Base-by-base conservation (phyloP, 2,113 vertebrate genomes). In the Anseranas semipalmata region DNA sequence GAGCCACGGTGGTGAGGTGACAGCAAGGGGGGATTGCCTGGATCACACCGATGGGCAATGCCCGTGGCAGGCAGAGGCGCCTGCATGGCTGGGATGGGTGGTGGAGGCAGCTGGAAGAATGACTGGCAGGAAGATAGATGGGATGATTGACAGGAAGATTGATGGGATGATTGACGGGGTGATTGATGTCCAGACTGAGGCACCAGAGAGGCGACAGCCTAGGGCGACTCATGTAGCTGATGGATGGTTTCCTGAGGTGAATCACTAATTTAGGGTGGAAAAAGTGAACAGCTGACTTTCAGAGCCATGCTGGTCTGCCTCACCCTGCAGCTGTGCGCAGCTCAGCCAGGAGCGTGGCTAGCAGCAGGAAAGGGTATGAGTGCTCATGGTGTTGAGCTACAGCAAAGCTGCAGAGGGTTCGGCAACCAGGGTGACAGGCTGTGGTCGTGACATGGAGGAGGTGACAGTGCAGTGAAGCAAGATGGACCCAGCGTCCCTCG, bases 51-150 rank as follows among this genome's bases (percentile, higher is more conserved):
- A 35, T 0, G 1, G 35, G 66, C 3, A 2, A 18, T 62, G 46
- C 56, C 30, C 0, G 0, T 1, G 7, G 77, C 20, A 50, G 53
- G 35, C 30, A 18, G 78, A 56, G n/a, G 6, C 0, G 0, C 6
- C 12, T 46, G 16, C 0, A 32, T 32, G 30, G 62, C 62, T 65
- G 37, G 62, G 27, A 28, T 63, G 60, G 10, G 27, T 19, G 53
- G 37, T 41, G 35, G 48, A 77, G 45, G 32, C 3, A 18, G 5
- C 8, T 43, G 46, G 28, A 15, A 83, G 71, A 52, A 52, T 59
- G 77, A 48, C 3, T 66, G 74, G 58, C 39, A 55, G 22, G 48
- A 22, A 12, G 48, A 48, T 48, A 11, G 48, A 22, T 10, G 21
- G 48, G 15, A 32, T 63, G 66, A 28, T 37, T 63, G 60, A 63